These are phyloP conservation scores for Eurytoma adleriae DNA, from an alignment of 2,888 invertebrate species.

Conservation along the genomic window DNA sequence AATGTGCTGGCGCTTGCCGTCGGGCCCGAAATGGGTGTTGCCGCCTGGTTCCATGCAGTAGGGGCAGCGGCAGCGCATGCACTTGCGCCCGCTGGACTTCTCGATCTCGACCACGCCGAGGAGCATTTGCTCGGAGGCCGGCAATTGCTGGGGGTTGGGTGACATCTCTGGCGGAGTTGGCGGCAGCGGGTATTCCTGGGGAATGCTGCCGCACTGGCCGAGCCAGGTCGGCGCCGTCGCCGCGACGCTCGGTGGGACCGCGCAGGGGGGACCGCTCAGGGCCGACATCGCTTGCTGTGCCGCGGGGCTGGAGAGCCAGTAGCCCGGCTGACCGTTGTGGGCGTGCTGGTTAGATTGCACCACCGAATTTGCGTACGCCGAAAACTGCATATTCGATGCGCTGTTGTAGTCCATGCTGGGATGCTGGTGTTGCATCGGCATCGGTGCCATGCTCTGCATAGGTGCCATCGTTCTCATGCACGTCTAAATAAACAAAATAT, in stretches of 20 bases:
- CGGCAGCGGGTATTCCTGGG: slow-evolving; percentile 64
- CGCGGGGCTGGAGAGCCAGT: slow-evolving; percentile 64
- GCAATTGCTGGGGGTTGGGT: slow-evolving; percentile 65
- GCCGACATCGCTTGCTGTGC: slow-evolving; percentile 63
- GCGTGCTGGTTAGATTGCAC: slow-evolving; percentile 61
- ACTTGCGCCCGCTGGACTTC: slow-evolving; percentile 77
- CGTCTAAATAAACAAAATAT: slow-evolving; percentile 62
- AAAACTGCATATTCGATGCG: slow-evolving; percentile 61
- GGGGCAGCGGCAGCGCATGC: slow-evolving; percentile 88
- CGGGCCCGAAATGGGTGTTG: slow-evolving; percentile 84
- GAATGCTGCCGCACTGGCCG: slow-evolving; percentile 31
- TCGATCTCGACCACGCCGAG: slow-evolving; percentile 1
- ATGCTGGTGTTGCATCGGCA: slow-evolving; percentile 67
- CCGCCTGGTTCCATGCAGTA: slow-evolving; percentile 88
- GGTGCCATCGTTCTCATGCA: slow-evolving; percentile 64
- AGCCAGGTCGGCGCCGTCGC: slow-evolving; percentile 29
- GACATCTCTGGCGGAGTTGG: slow-evolving; percentile 67
- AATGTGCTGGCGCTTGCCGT: slow-evolving; percentile 89
- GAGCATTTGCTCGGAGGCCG: slow-evolving; percentile 62
- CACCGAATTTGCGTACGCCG: slow-evolving; percentile 61
- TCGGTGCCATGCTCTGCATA: slow-evolving; percentile 67
- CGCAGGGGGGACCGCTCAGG: slow-evolving; percentile 64
- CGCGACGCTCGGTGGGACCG: slow-evolving; percentile 58
- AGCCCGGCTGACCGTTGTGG: slow-evolving; percentile 59
- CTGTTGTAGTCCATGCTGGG: slow-evolving; percentile 66